Base-by-base conservation (phyloP, 2,888 invertebrate genomes). In the Ophonus ardosiacus region DNA sequence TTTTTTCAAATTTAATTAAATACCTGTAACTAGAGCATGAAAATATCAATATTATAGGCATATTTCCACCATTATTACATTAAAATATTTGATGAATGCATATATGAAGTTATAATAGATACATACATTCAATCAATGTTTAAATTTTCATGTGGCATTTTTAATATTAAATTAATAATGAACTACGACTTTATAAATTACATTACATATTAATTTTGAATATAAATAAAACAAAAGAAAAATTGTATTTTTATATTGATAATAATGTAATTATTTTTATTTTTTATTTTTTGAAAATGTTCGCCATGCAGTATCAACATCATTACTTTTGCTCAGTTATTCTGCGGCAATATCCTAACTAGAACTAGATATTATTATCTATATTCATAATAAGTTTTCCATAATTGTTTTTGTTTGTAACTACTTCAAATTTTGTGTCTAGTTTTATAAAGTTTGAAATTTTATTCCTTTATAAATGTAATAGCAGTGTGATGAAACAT, bases 1-100 rank as follows among this genome's bases (percentile, higher is more conserved):
- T 38, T 24, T 65, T 65, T 65, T 24, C 8, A 65, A 65, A 65
- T 65, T 65, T 65, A 65, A 65, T 65, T 24, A 65, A 65, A 65
- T 31, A 65, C 65, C 65, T 65, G 21, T 21, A 65, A 65, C 24
- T 31, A 65, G 24, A n/a, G n/a, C 10, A 5, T 24, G 15, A 18
- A 59, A 59, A 59, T 59, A 18, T 18, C 59, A 15, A 59, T 59
- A 59, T 59, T 59, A 59, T 17, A 8, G 18, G 15, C 59, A 18
- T 18, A 59, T 15, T 59, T 17, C 59, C 59, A 2, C 7, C 0
- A 59, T 59, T 59, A 59, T 59, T 59, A 8, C 59, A 59, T 59
- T 59, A 6, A 59, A 59, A 59, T 31, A 31, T 17, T 59, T 59
- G 8, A 59, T 59, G 17, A 17, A 59, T n/a, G n/a, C 15, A 0